Conservation (phyloP, 2,797 vertebrate species). For the Buphagus erythrorhynchus region DNA sequence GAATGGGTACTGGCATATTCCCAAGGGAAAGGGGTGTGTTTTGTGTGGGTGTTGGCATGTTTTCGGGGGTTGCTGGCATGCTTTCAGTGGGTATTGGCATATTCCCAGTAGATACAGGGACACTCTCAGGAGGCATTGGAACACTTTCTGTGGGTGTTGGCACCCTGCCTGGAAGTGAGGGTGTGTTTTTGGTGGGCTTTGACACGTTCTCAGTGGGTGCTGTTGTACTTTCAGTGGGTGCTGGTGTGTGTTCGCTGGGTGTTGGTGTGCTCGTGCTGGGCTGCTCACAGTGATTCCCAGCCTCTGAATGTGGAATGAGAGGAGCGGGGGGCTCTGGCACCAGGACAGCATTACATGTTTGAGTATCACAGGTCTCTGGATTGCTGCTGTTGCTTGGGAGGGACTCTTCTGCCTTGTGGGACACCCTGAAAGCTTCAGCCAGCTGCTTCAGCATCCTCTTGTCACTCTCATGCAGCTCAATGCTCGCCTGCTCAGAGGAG, state of each 20-base stretch:
- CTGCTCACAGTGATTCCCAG: background rate
- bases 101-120: background rate
- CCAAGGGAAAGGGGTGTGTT: background rate
- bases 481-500: background rate
- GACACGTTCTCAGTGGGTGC: fast-evolving
- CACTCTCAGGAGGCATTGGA: fast-evolving
- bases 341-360: fast-evolving
- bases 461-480: slow-evolving; percentile 64
- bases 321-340: background rate
- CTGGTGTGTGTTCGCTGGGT: background rate
- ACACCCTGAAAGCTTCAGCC: slow-evolving; percentile 77
- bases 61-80: background rate
- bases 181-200: background rate
- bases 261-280: background rate
- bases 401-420: slow-evolving; percentile 35
- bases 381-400: background rate
- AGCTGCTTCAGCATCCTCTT: slow-evolving; percentile 82
- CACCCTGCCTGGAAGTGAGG: fast-evolving
- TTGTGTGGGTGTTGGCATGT: background rate
- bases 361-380: background rate
- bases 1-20: background rate
- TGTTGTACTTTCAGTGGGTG: background rate
- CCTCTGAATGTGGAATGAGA: background rate
- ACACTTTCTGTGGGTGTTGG: background rate
- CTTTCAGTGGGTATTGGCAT: background rate